Percentiles rank a stretch among this genome's conserved stretches.
Conservation (phyloP, 1,140 invertebrate genomes). For the Capitella teleta region DNA sequence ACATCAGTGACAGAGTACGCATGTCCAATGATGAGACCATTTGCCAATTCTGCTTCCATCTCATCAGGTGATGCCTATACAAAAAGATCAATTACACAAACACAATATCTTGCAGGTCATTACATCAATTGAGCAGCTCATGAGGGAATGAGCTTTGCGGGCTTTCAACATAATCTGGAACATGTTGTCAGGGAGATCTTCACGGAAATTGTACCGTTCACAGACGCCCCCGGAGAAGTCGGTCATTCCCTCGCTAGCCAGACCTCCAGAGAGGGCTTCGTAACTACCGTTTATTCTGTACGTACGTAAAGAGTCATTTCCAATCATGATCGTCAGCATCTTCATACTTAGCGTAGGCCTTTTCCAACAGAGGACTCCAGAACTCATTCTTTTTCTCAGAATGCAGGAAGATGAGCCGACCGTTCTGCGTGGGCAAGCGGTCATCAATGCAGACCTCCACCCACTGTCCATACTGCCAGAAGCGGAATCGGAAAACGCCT, state of each 20-base stretch:
- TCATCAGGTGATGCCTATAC: constrained; percentile 5
- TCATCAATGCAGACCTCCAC: constrained; percentile 66
- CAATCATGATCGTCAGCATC: background rate
- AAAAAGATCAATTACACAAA: background rate
- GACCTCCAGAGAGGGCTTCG: constrained; percentile 51
- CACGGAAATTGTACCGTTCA: constrained; percentile 26
- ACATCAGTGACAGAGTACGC: constrained; percentile 88
- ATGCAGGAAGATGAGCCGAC: constrained; percentile 58
- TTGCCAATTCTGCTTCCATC: constrained; percentile 48
- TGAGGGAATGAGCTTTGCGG: constrained; percentile 80
- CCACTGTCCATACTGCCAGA: constrained; percentile 69
- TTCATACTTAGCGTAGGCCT: constrained; percentile 70
- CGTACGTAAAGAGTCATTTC: too few relatives aligned
- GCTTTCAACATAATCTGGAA: constrained; percentile 86
- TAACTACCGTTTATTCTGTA: constrained; percentile 49
- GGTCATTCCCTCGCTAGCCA: constrained; percentile 58
- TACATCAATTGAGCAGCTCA: constrained; percentile 95
- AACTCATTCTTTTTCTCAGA: constrained; percentile 63
- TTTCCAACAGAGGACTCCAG: constrained; percentile 70
- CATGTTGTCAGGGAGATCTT: constrained; percentile 52
- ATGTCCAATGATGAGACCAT: constrained; percentile 85
- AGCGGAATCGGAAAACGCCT: constrained; percentile 75
- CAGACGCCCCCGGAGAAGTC: constrained; percentile 49
- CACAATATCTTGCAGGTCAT: constrained; percentile 1
- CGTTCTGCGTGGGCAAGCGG: constrained; percentile 58